Evolutionary conservation across 2,797 vertebrate genomes (phyloP).

Genomic region (Scleropages formosus): DNA sequence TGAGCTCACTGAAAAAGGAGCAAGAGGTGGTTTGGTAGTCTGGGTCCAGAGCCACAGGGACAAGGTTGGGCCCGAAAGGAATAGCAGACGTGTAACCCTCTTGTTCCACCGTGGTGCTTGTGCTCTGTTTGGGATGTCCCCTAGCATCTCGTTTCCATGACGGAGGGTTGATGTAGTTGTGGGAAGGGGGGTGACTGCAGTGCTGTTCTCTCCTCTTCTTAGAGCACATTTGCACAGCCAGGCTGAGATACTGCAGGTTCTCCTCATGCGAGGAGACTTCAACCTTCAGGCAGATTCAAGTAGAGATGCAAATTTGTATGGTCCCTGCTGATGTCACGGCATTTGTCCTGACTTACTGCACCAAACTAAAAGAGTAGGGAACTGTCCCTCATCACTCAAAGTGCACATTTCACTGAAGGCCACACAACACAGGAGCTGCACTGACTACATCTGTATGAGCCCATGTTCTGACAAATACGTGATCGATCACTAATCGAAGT

Average conservation of each 20-base stretch:
- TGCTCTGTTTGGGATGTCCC: slow-evolving; percentile 36
- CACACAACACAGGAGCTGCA: slow-evolving; percentile 31
- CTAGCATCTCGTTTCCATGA: slow-evolving; percentile 55
- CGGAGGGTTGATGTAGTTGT: neutral
- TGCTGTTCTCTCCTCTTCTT: slow-evolving; percentile 42
- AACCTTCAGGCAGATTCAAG: slow-evolving; percentile 61
- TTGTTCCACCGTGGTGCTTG: neutral
- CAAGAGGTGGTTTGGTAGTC: neutral
- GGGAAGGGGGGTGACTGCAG: neutral
- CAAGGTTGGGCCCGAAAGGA: slow-evolving; percentile 76
- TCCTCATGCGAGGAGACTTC: slow-evolving; percentile 74
- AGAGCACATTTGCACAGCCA: slow-evolving; percentile 71
- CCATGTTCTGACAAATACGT: slow-evolving; percentile 15
- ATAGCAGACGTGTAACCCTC: slow-evolving; percentile 27
- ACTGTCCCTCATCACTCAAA: too few species aligned
- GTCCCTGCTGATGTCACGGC: too few species aligned
- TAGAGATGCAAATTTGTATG: neutral
- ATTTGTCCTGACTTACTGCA: too few species aligned
- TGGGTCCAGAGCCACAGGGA: slow-evolving; percentile 63
- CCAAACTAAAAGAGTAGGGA: too few species aligned
- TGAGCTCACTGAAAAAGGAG: slow-evolving; percentile 9
- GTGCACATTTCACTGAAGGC: neutral
- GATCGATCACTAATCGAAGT: slow-evolving; percentile 10
- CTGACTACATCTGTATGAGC: slow-evolving; percentile 13
- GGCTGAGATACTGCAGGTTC: slow-evolving; percentile 83